Conservation (phyloP, 2,797 vertebrate species). For the Hozukius guyotensis region DNA sequence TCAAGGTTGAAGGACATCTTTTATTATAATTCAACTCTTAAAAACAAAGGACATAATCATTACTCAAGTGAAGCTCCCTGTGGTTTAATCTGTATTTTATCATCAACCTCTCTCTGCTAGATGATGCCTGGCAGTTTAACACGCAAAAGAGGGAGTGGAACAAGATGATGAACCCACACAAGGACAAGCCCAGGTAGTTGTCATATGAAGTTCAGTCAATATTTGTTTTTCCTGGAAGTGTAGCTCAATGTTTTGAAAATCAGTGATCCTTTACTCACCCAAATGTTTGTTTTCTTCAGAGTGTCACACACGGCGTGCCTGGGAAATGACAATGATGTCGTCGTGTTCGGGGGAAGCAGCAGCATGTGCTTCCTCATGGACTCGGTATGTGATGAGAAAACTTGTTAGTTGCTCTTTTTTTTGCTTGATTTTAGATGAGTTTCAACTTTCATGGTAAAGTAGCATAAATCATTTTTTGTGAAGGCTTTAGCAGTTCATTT, state of each 20-base stretch:
- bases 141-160: slow-evolving; percentile 86
- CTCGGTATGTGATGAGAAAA: slow-evolving; percentile 81
- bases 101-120: slow-evolving; percentile 63
- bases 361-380: slow-evolving; percentile 89
- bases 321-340: slow-evolving; percentile 89
- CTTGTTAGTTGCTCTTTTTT: not conserved
- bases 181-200: slow-evolving; percentile 90
- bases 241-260: not conserved
- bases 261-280: not conserved
- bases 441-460: not conserved
- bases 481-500: not conserved
- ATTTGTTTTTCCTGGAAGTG: not conserved
- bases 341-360: slow-evolving; percentile 94
- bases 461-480: too few species aligned
- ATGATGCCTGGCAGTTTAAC: slow-evolving; percentile 93
- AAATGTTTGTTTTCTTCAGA: slow-evolving; percentile 67
- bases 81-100: not conserved
- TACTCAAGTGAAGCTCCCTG: not conserved
- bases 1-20: not conserved
- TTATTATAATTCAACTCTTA: not conserved
- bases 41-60: not conserved
- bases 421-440: not conserved
- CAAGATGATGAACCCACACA: slow-evolving; percentile 83
- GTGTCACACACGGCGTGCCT: slow-evolving; percentile 92
- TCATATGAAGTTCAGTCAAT: too few species aligned